These are phyloP conservation scores for Thera obeliscata DNA, from an alignment of 2,888 invertebrate genomes.

Conservation along the genomic window DNA sequence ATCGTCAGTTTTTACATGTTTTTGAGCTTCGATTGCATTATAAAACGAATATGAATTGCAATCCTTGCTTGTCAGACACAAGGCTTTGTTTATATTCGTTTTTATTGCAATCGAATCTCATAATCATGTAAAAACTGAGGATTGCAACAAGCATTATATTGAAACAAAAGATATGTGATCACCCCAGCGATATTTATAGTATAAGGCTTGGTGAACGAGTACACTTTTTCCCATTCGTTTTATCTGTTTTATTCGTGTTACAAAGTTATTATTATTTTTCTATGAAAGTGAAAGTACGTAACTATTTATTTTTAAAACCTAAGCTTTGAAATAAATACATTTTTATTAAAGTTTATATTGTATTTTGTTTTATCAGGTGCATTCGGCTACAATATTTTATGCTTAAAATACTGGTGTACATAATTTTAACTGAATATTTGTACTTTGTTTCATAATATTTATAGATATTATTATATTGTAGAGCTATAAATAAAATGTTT, in stretches of 20 bases:
- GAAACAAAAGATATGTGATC: too few relatives aligned
- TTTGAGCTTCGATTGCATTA: too few relatives aligned
- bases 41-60: too few relatives aligned
- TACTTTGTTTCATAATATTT: slow-evolving; percentile 78
- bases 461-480: slow-evolving; percentile 55
- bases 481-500: slow-evolving; percentile 76
- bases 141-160: too few relatives aligned
- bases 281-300: neutral
- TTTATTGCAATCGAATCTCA: too few relatives aligned
- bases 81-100: too few relatives aligned
- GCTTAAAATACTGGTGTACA: slow-evolving; percentile 18
- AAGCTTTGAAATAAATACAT: neutral
- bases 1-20: too few relatives aligned
- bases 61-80: too few relatives aligned
- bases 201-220: neutral
- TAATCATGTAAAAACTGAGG: too few relatives aligned
- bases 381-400: neutral
- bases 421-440: slow-evolving; percentile 31
- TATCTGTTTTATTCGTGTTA: neutral
- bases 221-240: neutral
- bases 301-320: neutral
- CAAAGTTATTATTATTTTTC: neutral
- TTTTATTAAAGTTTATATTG: neutral
- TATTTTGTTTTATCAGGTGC: neutral
- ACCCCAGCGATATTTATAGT: neutral